phyloP scores from a whole-genome alignment of 2,888 invertebrate species.

The Caenorhabditis sp. region DNA sequence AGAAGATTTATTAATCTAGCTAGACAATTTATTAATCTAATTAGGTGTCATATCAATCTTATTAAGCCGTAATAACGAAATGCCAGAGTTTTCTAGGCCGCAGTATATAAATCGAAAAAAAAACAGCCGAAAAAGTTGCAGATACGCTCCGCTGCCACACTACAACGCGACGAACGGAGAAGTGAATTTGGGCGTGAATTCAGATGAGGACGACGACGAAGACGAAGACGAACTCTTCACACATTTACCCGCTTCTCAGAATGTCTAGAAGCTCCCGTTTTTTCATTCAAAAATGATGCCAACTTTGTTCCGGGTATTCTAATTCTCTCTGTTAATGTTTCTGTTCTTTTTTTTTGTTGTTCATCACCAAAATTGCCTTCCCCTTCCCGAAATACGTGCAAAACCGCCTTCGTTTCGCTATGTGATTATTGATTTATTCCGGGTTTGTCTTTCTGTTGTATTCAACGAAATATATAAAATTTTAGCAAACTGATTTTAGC shows the following conservation, averaged over 20 bases:
- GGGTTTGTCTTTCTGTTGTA: constrained; percentile 5
- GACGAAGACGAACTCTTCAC: constrained; percentile 46
- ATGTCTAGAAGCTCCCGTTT: constrained; percentile 1
- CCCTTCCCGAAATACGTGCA: constrained; percentile 4
- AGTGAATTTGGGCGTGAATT: constrained; percentile 58
- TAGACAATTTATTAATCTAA: too few relatives aligned
- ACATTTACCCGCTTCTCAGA: constrained; percentile 28
- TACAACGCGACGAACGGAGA: constrained; percentile 62
- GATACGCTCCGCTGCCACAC: constrained; percentile 68
- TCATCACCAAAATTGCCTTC: not conserved
- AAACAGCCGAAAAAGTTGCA: constrained; percentile 28
- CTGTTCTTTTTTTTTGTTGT: not conserved
- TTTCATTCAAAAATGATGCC: constrained; percentile 4
- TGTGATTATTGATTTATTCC: constrained; percentile 25
- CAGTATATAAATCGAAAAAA: too few relatives aligned
- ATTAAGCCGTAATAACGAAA: too few relatives aligned
- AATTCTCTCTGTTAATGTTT: too few relatives aligned
- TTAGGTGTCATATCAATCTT: too few relatives aligned
- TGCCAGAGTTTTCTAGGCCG: too few relatives aligned
- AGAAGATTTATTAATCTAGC: too few relatives aligned
- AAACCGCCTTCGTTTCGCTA: constrained; percentile 25
- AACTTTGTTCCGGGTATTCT: constrained; percentile 28
- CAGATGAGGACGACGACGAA: constrained; percentile 31
- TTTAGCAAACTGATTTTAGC: too few relatives aligned
- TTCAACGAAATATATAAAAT: too few relatives aligned